Conservation (phyloP, 2,797 vertebrate species). For the Paguma larvata region DNA sequence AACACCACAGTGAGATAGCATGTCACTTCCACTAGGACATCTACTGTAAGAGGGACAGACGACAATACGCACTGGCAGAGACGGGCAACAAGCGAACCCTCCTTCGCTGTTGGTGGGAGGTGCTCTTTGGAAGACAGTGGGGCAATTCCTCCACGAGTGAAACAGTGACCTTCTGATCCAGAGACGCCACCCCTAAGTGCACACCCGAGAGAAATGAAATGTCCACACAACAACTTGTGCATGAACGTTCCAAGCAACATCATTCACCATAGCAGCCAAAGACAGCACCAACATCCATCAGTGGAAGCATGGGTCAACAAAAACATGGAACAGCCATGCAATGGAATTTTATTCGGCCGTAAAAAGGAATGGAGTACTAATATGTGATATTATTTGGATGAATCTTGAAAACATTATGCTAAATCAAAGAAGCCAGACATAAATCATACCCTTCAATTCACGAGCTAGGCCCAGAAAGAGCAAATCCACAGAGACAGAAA, state of each 20-base stretch:
- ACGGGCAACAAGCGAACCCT: accelerated
- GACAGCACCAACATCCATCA: background rate
- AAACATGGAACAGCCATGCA: background rate
- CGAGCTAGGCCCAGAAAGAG: background rate
- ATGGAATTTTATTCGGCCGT: background rate
- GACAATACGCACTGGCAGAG: background rate
- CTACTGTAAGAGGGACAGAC: background rate
- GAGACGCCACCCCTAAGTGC: background rate
- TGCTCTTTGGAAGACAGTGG: background rate
- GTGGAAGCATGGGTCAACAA: too few species aligned
- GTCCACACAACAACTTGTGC: too few species aligned
- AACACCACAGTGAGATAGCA: background rate
- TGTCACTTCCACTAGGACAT: background rate
- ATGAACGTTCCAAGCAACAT: accelerated
- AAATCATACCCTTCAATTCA: background rate
- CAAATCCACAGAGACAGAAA: background rate
- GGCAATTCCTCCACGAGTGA: background rate
- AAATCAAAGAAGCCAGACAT: background rate
- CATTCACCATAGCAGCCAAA: background rate
- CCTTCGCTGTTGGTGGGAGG: background rate
- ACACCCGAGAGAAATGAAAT: background rate
- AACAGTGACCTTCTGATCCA: background rate
- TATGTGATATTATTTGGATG: accelerated
- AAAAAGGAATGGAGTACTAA: background rate
- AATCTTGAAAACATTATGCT: background rate